Evolutionary conservation across 1,140 invertebrate species (phyloP).

Genomic region (Calephelis virginiensis): DNA sequence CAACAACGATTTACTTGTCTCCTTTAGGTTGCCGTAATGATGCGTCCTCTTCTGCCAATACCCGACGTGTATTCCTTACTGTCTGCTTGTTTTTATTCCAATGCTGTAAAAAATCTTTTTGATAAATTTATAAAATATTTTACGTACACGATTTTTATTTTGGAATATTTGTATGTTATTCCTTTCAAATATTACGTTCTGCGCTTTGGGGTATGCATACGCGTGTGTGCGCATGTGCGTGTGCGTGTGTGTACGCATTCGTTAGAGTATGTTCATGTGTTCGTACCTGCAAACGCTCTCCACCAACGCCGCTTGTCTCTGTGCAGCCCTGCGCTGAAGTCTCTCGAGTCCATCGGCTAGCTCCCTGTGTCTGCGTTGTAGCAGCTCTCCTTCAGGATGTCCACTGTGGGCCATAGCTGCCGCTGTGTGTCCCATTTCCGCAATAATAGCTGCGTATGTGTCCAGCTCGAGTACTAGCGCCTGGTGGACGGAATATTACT

Average conservation of each 20-base stretch:
- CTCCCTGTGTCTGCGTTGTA: conserved; percentile 83
- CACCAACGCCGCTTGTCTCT: conserved; percentile 90
- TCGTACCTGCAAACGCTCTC: conserved; percentile 88
- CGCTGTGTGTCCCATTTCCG: conserved; percentile 94
- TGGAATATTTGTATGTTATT: no score
- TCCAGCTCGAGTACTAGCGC: conserved; percentile 95
- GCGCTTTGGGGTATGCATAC: no score
- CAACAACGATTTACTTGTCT: no score
- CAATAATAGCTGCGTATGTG: conserved; percentile 94
- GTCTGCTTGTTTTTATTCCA: no score
- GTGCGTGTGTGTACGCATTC: background rate
- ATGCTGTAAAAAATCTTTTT: no score
- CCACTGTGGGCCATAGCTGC: conserved; percentile 86
- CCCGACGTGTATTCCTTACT: no score
- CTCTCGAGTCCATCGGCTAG: conserved; percentile 81
- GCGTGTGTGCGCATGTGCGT: no score
- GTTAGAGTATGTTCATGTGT: background rate
- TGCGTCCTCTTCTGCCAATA: no score
- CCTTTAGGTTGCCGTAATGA: no score
- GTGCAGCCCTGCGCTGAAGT: conserved; percentile 80
- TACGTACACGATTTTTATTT: no score
- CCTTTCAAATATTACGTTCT: no score
- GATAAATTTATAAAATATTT: no score
- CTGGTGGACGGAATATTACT: conserved; percentile 58
- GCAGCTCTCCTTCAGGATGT: conserved; percentile 89